These are phyloP conservation scores for Cremastinae sp. DNA, from an alignment of 2,888 invertebrate species.

Conservation along the genomic window DNA sequence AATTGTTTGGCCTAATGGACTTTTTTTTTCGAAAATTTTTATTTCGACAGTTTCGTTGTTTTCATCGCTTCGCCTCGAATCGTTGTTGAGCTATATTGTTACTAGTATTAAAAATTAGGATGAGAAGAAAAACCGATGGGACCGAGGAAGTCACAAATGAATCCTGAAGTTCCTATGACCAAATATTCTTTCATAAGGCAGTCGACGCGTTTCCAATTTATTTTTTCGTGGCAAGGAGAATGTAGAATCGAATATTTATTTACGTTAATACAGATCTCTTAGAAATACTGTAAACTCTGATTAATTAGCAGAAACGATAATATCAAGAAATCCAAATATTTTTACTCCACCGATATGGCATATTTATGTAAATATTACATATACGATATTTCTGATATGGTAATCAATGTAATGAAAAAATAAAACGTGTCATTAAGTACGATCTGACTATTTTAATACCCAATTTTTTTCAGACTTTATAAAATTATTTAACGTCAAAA, in stretches of 20 bases:
- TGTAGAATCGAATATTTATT: background rate
- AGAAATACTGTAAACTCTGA: constrained; percentile 1
- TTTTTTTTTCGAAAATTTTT: background rate
- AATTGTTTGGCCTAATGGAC: constrained; percentile 5
- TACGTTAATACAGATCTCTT: constrained; percentile 19
- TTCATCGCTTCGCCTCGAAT: constrained; percentile 23
- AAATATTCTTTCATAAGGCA: background rate
- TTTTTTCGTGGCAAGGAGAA: background rate
- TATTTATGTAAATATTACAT: constrained; percentile 25
- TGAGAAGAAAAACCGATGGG: constrained; percentile 26
- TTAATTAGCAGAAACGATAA: constrained; percentile 29
- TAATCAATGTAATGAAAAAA: constrained; percentile 51
- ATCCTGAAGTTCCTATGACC: constrained; percentile 43
- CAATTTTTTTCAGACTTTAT: too few species aligned
- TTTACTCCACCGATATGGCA: constrained; percentile 45
- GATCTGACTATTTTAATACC: too few species aligned
- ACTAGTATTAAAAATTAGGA: constrained; percentile 28
- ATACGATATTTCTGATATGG: constrained; percentile 58
- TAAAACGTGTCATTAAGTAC: constrained; percentile 45
- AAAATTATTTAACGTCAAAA: too few species aligned
- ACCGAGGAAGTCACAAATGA: constrained; percentile 5
- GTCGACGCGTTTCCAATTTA: background rate
- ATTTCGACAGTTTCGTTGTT: background rate
- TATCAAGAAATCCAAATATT: constrained; percentile 51
- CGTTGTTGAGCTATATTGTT: constrained; percentile 50